A percentile compares a stretch with the other conserved stretches of the same genome.
Evolutionary conservation across 2,113 vertebrate species (phyloP).

Genomic region (Pseudorhombus dupliciocellatus): DNA sequence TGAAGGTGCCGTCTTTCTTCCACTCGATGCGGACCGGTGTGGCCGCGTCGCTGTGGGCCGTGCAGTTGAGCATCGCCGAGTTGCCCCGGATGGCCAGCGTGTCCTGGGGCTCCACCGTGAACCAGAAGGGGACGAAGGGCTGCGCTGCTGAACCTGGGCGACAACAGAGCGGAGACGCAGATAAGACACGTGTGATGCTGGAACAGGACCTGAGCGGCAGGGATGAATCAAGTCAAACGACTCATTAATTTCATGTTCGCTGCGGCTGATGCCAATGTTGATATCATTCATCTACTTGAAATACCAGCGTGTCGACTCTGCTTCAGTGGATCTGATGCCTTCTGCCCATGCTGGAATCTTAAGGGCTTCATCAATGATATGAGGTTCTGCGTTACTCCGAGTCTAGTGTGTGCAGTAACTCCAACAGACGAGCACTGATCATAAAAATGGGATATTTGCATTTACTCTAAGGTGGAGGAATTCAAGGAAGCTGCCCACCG

Average conservation of each 20-base stretch:
- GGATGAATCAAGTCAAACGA: not conserved
- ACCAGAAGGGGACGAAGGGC: constrained; percentile 93
- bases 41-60: constrained; percentile 82
- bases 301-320: not conserved
- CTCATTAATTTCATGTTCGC: not conserved
- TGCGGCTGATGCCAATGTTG: not conserved
- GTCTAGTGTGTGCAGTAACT: not conserved
- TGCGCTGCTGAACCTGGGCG: constrained; percentile 82
- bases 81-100: constrained; percentile 85
- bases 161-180: constrained; percentile 5
- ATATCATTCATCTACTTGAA: not conserved
- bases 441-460: not conserved
- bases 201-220: not conserved
- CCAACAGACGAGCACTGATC: not conserved
- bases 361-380: constrained; percentile 8
- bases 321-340: not conserved
- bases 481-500: not conserved
- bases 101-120: constrained; percentile 90
- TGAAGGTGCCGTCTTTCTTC: constrained; percentile 95
- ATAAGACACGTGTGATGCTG: not conserved
- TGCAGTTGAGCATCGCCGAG: constrained; percentile 90
- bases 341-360: not conserved
- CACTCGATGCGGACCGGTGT: constrained; percentile 86
- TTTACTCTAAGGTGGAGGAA: not conserved
- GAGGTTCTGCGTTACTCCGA: not conserved